Evolutionary conservation across 2,113 vertebrate species (phyloP).

Genomic region (Spilogale gracilis): DNA sequence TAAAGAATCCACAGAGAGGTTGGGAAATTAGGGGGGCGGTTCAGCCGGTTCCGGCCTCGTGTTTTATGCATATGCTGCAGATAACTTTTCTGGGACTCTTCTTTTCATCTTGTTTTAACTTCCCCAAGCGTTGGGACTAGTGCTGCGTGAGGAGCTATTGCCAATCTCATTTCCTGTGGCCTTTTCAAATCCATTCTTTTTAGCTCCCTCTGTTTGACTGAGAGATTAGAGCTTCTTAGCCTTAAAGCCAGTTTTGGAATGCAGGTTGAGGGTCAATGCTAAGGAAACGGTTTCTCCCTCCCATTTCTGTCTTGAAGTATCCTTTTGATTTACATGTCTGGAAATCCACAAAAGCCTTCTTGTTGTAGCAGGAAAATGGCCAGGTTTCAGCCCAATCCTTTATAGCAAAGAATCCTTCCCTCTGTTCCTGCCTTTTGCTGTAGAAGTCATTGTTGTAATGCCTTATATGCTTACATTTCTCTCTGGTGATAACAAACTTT

Average conservation of each 20-base stretch:
- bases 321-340: conserved; percentile 29
- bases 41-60: neutral
- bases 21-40: neutral
- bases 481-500: neutral
- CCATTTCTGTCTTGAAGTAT: conserved; percentile 20
- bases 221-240: conserved; percentile 81
- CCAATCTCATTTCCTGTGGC: conserved; percentile 76
- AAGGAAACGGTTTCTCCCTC: neutral
- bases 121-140: conserved; percentile 62
- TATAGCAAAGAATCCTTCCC: neutral
- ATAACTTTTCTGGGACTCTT: conserved; percentile 75
- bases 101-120: conserved; percentile 78
- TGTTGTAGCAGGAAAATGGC: neutral
- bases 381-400: neutral
- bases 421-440: neutral
- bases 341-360: conserved; percentile 28
- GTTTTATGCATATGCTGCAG: conserved; percentile 25
- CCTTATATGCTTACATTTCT: conserved; percentile 1
- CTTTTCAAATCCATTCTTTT: conserved; percentile 79
- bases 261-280: conserved; percentile 58
- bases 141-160: conserved; percentile 51
- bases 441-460: conserved; percentile 2
- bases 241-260: conserved; percentile 79
- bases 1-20: neutral
- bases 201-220: conserved; percentile 76